These are phyloP conservation scores for Tokudaia tokunoshimensis DNA, from an alignment of 2,797 vertebrate species.

Conservation along the genomic window DNA sequence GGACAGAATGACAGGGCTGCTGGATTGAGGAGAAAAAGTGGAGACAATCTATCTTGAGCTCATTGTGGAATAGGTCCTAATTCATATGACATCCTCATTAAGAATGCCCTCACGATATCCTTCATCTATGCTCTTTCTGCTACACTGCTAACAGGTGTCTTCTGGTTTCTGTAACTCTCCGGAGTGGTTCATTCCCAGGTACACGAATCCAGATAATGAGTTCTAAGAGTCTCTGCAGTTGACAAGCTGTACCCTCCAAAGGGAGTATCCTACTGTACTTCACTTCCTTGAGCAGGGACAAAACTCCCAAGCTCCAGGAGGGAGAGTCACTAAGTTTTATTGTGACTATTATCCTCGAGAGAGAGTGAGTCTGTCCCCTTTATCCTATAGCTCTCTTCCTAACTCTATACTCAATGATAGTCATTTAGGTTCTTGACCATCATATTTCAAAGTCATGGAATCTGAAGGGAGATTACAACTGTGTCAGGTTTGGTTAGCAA, in stretches of 20 bases:
- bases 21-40: slow-evolving; percentile 57
- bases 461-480: slow-evolving; percentile 19
- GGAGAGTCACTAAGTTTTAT: background rate
- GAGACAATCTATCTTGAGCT: slow-evolving; percentile 52
- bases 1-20: slow-evolving; percentile 53
- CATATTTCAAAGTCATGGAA: slow-evolving; percentile 39
- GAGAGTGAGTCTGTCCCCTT: background rate
- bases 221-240: background rate
- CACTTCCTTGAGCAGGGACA: background rate
- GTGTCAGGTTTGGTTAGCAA: slow-evolving; percentile 41
- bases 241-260: background rate
- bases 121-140: background rate
- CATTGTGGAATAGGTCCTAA: slow-evolving; percentile 31
- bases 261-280: background rate
- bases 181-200: background rate
- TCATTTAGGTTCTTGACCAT: background rate
- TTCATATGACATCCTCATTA: slow-evolving; percentile 28
- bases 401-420: background rate
- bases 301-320: background rate
- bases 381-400: background rate
- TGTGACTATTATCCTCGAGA: background rate
- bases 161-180: background rate
- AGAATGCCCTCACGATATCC: slow-evolving; percentile 15
- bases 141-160: background rate
- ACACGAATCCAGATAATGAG: background rate